phyloP scores from a whole-genome alignment of 2,797 vertebrate species.

The Odontamblyopus lacepedii region DNA sequence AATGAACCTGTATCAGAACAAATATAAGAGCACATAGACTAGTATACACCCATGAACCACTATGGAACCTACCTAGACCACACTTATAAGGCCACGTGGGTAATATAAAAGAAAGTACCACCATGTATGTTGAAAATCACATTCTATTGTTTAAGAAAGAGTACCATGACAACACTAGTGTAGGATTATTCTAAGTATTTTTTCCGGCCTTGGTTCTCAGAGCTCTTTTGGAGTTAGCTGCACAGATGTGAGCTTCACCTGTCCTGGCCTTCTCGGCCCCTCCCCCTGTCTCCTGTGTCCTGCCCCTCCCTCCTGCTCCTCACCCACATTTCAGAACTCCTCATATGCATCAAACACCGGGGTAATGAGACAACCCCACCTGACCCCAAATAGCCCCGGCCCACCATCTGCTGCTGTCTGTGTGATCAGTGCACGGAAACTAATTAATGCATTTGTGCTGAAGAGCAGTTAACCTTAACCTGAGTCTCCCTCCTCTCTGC shows the following conservation, averaged over 20 bases:
- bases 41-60: no score
- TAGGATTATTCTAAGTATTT: not conserved
- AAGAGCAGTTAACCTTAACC: constrained; percentile 39
- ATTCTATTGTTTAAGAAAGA: no score
- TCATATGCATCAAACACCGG: constrained; percentile 33
- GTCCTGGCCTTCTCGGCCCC: constrained; percentile 45
- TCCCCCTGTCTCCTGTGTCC: constrained; percentile 56
- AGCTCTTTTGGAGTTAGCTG: constrained; percentile 42
- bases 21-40: no score
- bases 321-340: constrained; percentile 21
- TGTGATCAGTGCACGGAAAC: not conserved
- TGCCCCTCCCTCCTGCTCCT: constrained; percentile 34
- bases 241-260: constrained; percentile 69
- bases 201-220: constrained; percentile 2
- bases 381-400: constrained; percentile 22
- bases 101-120: no score
- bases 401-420: not conserved
- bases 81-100: no score
- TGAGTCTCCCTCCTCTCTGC: constrained; percentile 25
- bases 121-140: not conserved
- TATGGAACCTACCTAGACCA: no score
- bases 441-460: constrained; percentile 33
- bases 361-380: constrained; percentile 58
- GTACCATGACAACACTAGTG: not conserved
- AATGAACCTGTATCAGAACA: no score